Percentiles rank a stretch among this genome's conserved stretches.
Conservation (phyloP, 2,113 vertebrate genomes). For the Ovis aries region ARS-UI_Ramb_v3.0 NC_056071.1:12070001-12070500, state of each 20-base stretch:
- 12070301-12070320: constrained; percentile 46
- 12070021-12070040: not conserved
- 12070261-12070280: constrained; percentile 61
- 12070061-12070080: not conserved
- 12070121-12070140: constrained; percentile 62
- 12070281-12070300: constrained; percentile 53
- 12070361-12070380: constrained; percentile 7
- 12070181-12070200: constrained; percentile 64
- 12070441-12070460: not conserved
- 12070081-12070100: constrained; percentile 24
- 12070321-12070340: constrained; percentile 66
- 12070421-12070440: not conserved
- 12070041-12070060: constrained; percentile 27
- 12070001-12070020: not conserved
- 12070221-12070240: constrained; percentile 74
- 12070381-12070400: not conserved
- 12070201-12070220: constrained; percentile 70
- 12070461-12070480: not conserved
- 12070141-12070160: not conserved
- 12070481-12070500: not conserved
- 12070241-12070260: constrained; percentile 64
- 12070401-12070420: not conserved
- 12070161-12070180: constrained; percentile 25
- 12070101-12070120: constrained; percentile 44
- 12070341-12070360: not conserved